Evolutionary conservation across 2,797 vertebrate species (phyloP), one percentile per base, ranked within the genome.

Genomic region (Phaenicophaeus curvirostris): DNA sequence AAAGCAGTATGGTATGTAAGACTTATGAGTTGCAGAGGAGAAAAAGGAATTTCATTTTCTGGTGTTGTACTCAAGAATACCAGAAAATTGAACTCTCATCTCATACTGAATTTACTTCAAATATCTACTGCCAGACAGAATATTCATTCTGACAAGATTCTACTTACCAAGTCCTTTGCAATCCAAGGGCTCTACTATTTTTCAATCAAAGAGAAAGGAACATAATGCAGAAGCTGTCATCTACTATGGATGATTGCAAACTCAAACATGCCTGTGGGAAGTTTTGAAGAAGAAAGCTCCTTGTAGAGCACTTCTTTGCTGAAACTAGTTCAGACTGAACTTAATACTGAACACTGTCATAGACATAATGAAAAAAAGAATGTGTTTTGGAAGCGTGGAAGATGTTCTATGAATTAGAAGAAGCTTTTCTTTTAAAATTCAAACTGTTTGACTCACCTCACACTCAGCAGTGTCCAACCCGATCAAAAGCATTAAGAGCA

Each of bases 121-220:
- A 72, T 59, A 77, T 54, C 46, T 90, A 17, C 63, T 88, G 66
- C 57, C 82, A 90, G 66, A 58, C 42, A 94, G 86, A 96, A 89
- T 69, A 96, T 96, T 96, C 71, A 30, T 93, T 96, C 90, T 96
- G 95, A 95, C 81, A 85, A 68, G 17, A 77, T 68, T 94, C 67
- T 48, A 71, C 83, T 96, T 94, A 68, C 62, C 12, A 39, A 92
- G 23, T 48, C 11, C 66, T 93, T 78, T 54, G 54, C 58, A 90
- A 30, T 91, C 39, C 71, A 68, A 77, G 13, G 50, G 55, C 39
- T 87, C 33, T 94, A 27, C 37, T 15, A 27, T 33, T 82, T 89
- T 89, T 92, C 79, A 81, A 15, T 95, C 84, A 96, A 95, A 94
- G 48, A 53, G 57, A 91, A 90, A 73, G 9, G 21, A 90, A 76